A percentile compares a stretch with the other conserved stretches of the same genome.
Evolutionary conservation across 2,888 invertebrate species (phyloP).

Genomic region (Dryocosmus kuriphilus): DNA sequence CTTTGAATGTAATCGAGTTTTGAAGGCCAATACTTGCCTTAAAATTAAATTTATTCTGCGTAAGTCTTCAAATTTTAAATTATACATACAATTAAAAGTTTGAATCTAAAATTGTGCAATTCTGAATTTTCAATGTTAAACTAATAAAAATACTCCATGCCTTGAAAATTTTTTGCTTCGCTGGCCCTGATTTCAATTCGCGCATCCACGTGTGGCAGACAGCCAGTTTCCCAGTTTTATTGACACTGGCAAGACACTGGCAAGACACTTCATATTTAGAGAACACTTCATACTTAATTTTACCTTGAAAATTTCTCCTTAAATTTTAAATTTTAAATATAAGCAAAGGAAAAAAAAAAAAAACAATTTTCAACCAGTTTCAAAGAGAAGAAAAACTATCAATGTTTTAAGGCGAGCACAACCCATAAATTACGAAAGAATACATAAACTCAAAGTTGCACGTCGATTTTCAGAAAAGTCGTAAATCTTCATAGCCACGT

Average conservation of each 20-base stretch:
- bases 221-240: slow-evolving; percentile 19
- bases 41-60: too few relatives aligned
- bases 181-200: slow-evolving; percentile 1
- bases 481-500: slow-evolving; percentile 22
- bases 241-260: slow-evolving; percentile 28
- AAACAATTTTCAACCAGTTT: background rate
- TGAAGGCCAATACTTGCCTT: too few relatives aligned
- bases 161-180: too few relatives aligned
- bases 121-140: too few relatives aligned
- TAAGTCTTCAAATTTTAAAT: too few relatives aligned
- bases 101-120: too few relatives aligned
- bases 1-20: too few relatives aligned
- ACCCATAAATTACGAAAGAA: slow-evolving; percentile 14
- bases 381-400: background rate
- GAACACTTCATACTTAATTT: slow-evolving; percentile 33
- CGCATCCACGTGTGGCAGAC: slow-evolving; percentile 37
- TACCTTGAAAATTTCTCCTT: background rate
- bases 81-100: too few relatives aligned
- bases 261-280: slow-evolving; percentile 18
- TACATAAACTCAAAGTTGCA: slow-evolving; percentile 8
- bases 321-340: background rate
- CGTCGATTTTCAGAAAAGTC: slow-evolving; percentile 35
- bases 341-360: too few relatives aligned
- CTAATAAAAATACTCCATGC: too few relatives aligned
- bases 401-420: background rate